Base-by-base conservation (phyloP, 2,888 invertebrate species). In the Noctua janthina region DNA sequence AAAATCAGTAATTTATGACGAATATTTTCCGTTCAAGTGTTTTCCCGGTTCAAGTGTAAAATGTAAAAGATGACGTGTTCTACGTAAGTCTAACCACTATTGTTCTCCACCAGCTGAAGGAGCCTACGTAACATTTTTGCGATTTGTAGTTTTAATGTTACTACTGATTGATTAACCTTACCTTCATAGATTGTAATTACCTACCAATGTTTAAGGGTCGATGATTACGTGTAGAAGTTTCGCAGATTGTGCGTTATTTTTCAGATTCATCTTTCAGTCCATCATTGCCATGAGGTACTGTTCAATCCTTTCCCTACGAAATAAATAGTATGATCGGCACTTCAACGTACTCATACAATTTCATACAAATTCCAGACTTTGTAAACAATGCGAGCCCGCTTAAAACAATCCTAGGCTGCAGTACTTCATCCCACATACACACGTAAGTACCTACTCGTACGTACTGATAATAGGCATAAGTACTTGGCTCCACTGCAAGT, bases 401-500 rank as follows among this genome's bases (percentile, higher is more conserved):
- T 84, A 71, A 66, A 73, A 72, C 79, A 62, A 66, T 73, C 66
- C 69, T 86, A 73, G 76, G 54, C 46, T 67, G 51, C 66, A 77
- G 74, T 75, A 82, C 83, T 83, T 43, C 74, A 84, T 77, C 73
- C 72, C 72, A 66, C 39, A 66, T 62, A 59, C 35, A 35, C 17
- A 39, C 20, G 35, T 39, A 39, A 39, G 39, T 17, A 46, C 51
- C 51, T 43, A 23, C 67, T 23, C 39, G 29, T 54, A 68, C 39
- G 51, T 39, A 29, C 73, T 86, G 87, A 86, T 85, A 85, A 77
- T 78, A 83, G 67, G 35, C 71, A 23, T 66, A 70, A 84, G 88
- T 87, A 87, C 79, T 88, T 89, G 88, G 89, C 89, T 82, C 83
- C 64, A 23, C 69, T 78, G 71, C 89, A 74, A 85, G 81, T 78